These are phyloP conservation scores for Natator depressus DNA, from an alignment of 2,113 vertebrate genomes.

Conservation along the genomic window DNA sequence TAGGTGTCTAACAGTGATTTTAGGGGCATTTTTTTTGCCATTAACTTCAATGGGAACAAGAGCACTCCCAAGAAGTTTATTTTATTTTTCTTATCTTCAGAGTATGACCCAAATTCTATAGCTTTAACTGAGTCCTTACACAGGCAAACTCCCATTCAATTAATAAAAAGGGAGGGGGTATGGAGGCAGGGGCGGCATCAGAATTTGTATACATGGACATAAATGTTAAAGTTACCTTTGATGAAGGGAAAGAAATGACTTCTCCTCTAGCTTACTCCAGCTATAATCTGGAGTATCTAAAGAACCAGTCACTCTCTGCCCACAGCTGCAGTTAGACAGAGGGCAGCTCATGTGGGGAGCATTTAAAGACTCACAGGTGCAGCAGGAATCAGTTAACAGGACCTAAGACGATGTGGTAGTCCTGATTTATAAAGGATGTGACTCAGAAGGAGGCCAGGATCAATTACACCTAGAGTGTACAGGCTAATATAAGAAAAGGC, in stretches of 20 bases:
- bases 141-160: rapidly evolving
- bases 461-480: not conserved
- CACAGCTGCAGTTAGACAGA: not conserved
- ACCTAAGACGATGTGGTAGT: not conserved
- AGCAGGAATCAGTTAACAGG: not conserved
- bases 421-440: not conserved
- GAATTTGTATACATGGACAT: not conserved
- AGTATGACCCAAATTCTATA: rapidly evolving
- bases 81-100: rapidly evolving
- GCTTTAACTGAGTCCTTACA: rapidly evolving
- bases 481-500: not conserved
- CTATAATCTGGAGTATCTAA: not conserved
- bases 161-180: rapidly evolving
- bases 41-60: not conserved
- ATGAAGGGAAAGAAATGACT: rapidly evolving
- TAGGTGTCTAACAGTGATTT: not conserved
- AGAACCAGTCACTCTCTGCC: rapidly evolving
- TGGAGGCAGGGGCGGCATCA: not conserved
- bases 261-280: not conserved
- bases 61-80: not conserved
- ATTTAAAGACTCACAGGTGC: not conserved
- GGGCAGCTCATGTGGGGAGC: not conserved
- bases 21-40: not conserved
- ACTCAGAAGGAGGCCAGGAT: not conserved
- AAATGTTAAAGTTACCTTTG: not conserved